Evolutionary conservation across 2,888 invertebrate genomes (phyloP), one percentile per base, ranked within the genome.

Genomic region (Petrophora chlorosata): DNA sequence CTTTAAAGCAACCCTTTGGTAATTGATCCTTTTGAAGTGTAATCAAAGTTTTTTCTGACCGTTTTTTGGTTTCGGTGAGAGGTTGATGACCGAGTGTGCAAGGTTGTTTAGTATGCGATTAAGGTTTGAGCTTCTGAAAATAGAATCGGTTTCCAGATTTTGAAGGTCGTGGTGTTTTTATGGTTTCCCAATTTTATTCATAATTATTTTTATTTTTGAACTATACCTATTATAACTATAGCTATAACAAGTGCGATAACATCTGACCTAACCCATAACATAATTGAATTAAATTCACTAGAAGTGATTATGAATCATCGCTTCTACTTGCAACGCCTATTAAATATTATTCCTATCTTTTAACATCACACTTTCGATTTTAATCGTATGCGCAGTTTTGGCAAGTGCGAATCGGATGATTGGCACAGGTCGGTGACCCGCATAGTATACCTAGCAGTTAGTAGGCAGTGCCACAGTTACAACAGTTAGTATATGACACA

Each of bases 311-410:
- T 22, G 34, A 35, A 34, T 35, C 34, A 28, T 13, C 10, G 10
- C 14, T 28, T 28, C 10, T 9, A 13, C 19, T n/a, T 33, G n/a
- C 30, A n/a, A 19, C 17, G 28, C 26, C n/a, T 23, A 36, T 35
- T 42, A 38, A 32, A 30, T 25, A 2, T 10, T 5, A 25, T 45
- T 45, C 15, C 10, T 12, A n/a, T n/a, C n/a, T 22, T 7, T 26
- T 22, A 46, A n/a, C 15, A 42, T 33, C 36, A 28, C 42, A 49
- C 48, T 49, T 42, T 49, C 48, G 33, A 22, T 49, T 49, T 42
- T 33, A 42, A 38, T 28, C n/a, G 17, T 17, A 9, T 22, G 46
- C 34, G 22, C n/a, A 17, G 5, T 23, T 46, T 45, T 45, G 45
- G 38, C 38, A 14, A 17, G n/a, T 19, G n/a, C n/a, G n/a, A n/a